Conservation (phyloP, 2,113 vertebrate species). For the Rhadina sibilatrix region DNA sequence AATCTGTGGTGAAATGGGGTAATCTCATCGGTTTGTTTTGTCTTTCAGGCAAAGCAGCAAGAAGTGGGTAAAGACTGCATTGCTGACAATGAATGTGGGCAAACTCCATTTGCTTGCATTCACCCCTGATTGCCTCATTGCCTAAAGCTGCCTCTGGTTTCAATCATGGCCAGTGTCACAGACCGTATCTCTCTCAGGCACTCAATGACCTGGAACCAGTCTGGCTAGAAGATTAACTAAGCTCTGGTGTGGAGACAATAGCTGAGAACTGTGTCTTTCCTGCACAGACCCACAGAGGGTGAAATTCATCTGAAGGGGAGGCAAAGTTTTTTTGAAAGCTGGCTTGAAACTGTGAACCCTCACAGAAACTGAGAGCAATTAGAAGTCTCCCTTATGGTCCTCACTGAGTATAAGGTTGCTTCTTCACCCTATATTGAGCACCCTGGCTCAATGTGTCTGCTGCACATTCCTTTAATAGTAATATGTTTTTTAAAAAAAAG, state of each 20-base stretch:
- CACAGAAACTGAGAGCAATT: not conserved
- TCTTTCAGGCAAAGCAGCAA: not conserved
- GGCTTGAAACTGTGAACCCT: not conserved
- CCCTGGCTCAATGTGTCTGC: not conserved
- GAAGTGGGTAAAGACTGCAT: not conserved
- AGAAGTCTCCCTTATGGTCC: not conserved
- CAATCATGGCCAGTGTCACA: not conserved
- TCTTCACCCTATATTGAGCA: not conserved
- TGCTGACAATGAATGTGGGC: not conserved
- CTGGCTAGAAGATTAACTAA: slow-evolving; percentile 44
- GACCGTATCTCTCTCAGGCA: slow-evolving; percentile 13
- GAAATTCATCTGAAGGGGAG: not conserved
- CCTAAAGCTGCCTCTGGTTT: slow-evolving; percentile 27
- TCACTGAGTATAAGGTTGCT: not conserved
- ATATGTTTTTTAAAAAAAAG: not conserved
- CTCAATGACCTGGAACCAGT: slow-evolving; percentile 30
- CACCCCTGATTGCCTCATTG: not conserved
- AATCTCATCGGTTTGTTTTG: not conserved
- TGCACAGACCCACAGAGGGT: not conserved
- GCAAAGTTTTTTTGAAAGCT: not conserved
- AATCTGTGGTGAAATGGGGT: not conserved
- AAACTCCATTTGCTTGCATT: slow-evolving; percentile 1
- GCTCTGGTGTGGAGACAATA: not conserved
- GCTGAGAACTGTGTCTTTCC: not conserved
- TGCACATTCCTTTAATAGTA: not conserved